Evolutionary conservation across 2,888 invertebrate genomes (phyloP).

Genomic region (Rotaria sp.): DNA sequence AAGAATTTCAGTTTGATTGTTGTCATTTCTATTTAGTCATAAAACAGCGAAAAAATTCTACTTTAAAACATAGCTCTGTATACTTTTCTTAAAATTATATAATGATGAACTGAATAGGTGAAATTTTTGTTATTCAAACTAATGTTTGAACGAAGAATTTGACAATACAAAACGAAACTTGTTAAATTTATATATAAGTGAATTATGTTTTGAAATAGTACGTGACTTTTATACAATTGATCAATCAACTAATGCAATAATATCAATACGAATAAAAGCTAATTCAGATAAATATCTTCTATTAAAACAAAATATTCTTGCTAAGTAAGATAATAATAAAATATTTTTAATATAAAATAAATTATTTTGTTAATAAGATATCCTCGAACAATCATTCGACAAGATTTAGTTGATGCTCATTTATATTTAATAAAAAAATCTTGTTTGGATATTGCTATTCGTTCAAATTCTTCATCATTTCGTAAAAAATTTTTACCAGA

Average conservation of each 20-base stretch:
- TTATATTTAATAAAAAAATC: slow-evolving; percentile 66
- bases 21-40: no score
- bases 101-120: no score
- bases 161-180: no score
- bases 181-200: no score
- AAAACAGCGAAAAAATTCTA: no score
- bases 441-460: background rate
- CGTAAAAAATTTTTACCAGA: background rate
- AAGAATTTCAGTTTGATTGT: no score
- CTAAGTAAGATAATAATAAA: slow-evolving; percentile 59
- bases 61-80: no score
- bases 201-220: slow-evolving; percentile 43
- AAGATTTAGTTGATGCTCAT: slow-evolving; percentile 77
- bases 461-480: background rate
- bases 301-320: slow-evolving; percentile 67
- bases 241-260: background rate
- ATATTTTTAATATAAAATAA: background rate
- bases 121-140: no score
- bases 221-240: background rate
- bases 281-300: slow-evolving; percentile 75
- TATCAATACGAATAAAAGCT: slow-evolving; percentile 71
- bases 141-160: no score
- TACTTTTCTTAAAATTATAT: no score
- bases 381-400: slow-evolving; percentile 68
- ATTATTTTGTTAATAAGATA: slow-evolving; percentile 52